Evolutionary conservation across 37 sponge, comb jelly and placozoan species (phyloP), one percentile per base, ranked within the genome.

Genomic region (Ephydatia muelleri): DNA sequence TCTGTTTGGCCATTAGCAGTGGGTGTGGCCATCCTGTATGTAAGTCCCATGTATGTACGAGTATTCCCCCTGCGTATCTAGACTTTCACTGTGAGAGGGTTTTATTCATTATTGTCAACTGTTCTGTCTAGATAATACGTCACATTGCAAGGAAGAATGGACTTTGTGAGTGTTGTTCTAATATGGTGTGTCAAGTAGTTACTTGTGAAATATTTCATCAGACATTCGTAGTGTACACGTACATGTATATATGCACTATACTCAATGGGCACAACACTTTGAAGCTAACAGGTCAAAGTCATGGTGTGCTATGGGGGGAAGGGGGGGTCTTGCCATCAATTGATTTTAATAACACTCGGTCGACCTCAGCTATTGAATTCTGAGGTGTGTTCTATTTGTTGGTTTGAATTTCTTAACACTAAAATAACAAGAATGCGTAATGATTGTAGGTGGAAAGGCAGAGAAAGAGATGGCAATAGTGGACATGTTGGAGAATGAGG

Each of bases 141-240:
- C 79, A 91, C 49, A 79, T 91, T 73, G 92, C 77, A 40, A 29
- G 80, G 38, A 83, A 91, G 82, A 68, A 88, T 78, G 72, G 88
- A 34, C 70, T 91, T 49, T 78, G 90, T 89, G 66, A 66, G 90
- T 80, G 32, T 27, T 21, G 11, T 32, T 39, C 31, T 71, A n/a
- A n/a, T n/a, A n/a, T 4, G 36, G 37, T 5, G 4, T 81, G 25
- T 67, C 32, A 22, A 33, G 80, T 80, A 14, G 11, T 67, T n/a
- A n/a, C n/a, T n/a, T n/a, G n/a, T n/a, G n/a, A n/a, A n/a, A n/a
- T n/a, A n/a, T n/a, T n/a, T n/a, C n/a, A n/a, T n/a, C n/a, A n/a
- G n/a, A n/a, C n/a, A n/a, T n/a, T n/a, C n/a, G n/a, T n/a, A n/a
- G n/a, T n/a, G n/a, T n/a, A 14, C 6, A 57, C 16, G 19, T 57